These are phyloP conservation scores for Norana najaformis DNA, from an alignment of 2,888 invertebrate species.

Conservation along the genomic window DNA sequence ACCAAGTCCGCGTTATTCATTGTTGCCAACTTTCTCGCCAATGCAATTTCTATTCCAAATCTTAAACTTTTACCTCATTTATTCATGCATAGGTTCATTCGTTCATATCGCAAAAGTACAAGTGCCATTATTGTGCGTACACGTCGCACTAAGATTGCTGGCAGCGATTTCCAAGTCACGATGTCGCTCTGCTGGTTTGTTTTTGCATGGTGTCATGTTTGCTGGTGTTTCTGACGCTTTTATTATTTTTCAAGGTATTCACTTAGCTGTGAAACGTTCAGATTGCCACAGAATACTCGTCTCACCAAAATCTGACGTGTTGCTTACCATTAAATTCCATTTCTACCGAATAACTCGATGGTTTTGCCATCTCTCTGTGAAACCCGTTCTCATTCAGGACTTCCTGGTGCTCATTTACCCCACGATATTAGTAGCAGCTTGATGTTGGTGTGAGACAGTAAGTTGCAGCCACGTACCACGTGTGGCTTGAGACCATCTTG, in stretches of 20 bases:
- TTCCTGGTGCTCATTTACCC: not conserved
- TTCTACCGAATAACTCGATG: not conserved
- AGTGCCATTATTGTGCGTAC: not conserved
- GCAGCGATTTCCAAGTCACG: not conserved
- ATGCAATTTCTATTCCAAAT: not conserved
- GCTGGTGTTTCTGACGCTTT: not conserved
- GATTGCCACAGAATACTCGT: conserved; percentile 4
- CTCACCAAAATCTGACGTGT: not conserved
- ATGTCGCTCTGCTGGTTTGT: not conserved
- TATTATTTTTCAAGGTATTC: not conserved
- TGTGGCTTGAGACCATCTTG: not conserved
- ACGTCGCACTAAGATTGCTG: not conserved
- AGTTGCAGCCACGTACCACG: not conserved
- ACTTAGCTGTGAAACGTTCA: not conserved
- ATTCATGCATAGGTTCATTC: not conserved
- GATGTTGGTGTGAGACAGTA: not conserved
- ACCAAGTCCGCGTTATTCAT: not conserved
- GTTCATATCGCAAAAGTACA: not conserved
- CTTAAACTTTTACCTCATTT: not conserved
- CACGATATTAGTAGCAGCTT: not conserved
- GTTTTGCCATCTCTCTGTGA: too few relatives aligned
- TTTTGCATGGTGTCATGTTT: not conserved
- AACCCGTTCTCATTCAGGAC: not conserved
- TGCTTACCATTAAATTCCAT: not conserved
- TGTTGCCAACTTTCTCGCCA: not conserved